phyloP scores from a whole-genome alignment of 2,888 invertebrate genomes.

The Zelleria hepariella region DNA sequence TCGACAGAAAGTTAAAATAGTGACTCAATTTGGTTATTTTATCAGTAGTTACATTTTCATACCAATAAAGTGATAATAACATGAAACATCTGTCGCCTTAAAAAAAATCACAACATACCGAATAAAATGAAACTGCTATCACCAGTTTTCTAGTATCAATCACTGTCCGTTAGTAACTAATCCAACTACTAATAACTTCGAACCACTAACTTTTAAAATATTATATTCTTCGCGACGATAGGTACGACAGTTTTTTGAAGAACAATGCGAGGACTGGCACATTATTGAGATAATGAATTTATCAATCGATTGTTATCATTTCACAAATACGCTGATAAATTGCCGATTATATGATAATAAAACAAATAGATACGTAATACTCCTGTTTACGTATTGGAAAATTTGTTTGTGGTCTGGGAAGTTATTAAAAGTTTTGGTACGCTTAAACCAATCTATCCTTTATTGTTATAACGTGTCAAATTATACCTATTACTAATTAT shows the following conservation, averaged over 20 bases:
- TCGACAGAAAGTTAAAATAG: too few species aligned
- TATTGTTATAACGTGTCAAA: too few species aligned
- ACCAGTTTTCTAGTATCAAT: neutral
- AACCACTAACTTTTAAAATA: neutral
- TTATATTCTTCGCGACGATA: neutral
- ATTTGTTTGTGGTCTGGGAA: neutral
- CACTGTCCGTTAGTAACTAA: neutral
- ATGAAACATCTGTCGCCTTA: neutral
- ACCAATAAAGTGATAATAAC: neutral
- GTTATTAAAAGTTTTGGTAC: neutral
- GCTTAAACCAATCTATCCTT: too few species aligned
- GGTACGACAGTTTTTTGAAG: constrained; percentile 3
- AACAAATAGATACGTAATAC: neutral
- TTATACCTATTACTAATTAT: too few species aligned
- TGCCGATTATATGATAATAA: constrained; percentile 11
- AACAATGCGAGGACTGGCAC: constrained; percentile 2
- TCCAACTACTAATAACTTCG: neutral
- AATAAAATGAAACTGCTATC: neutral
- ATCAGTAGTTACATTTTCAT: too few species aligned
- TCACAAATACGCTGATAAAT: constrained; percentile 7
- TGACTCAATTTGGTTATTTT: too few species aligned
- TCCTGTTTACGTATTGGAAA: neutral
- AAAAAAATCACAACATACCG: neutral
- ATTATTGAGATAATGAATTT: constrained; percentile 1
- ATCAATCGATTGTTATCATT: constrained; percentile 9